Conservation (phyloP, 2,797 vertebrate genomes). For the Arctocebus calabarensis region DNA sequence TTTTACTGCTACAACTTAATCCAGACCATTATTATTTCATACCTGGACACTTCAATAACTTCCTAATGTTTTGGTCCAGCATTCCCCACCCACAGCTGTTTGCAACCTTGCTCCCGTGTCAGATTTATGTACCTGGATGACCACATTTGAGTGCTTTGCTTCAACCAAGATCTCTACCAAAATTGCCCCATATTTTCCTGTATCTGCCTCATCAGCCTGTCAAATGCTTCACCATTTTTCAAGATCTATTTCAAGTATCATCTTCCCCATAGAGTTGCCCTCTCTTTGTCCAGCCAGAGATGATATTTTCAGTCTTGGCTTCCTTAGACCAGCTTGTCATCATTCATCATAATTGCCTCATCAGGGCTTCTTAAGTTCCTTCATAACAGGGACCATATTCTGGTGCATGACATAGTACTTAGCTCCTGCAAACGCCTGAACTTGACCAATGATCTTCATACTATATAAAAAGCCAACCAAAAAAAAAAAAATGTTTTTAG, state of each 20-base stretch:
- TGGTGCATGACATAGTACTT: background rate
- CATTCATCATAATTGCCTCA: background rate
- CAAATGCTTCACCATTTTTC: background rate
- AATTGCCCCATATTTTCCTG: background rate
- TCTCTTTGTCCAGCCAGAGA: background rate
- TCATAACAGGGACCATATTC: background rate
- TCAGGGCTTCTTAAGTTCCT: background rate
- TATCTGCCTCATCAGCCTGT: background rate
- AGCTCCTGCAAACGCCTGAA: background rate
- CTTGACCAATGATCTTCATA: background rate
- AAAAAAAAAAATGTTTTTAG: background rate
- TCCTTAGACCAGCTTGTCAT: background rate
- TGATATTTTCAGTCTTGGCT: background rate
- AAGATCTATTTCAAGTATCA: conserved; percentile 22
- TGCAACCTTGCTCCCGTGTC: background rate
- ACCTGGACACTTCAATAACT: background rate
- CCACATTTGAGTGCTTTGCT: background rate
- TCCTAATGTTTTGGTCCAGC: background rate
- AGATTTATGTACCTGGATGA: background rate
- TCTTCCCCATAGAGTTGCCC: background rate
- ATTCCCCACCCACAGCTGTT: fast-evolving
- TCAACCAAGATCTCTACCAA: background rate
- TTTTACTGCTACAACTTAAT: background rate
- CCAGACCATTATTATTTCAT: background rate
- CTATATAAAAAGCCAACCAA: background rate